phyloP scores from a whole-genome alignment of 1,140 invertebrate species.

The Drosophila kurseongensis region DNA sequence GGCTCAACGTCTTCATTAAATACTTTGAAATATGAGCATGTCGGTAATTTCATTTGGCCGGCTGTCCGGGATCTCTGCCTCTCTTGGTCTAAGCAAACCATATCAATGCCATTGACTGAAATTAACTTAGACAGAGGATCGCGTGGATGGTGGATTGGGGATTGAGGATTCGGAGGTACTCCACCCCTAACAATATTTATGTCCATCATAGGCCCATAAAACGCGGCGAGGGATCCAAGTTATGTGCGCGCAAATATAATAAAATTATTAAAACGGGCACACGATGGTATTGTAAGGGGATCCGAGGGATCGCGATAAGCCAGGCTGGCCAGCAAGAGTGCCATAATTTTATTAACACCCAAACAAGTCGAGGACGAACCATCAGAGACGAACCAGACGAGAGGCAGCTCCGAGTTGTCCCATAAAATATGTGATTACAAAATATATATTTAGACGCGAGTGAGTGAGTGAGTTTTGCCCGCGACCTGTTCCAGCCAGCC shows the following conservation, averaged over 20 bases:
- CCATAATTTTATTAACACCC: conserved; percentile 79
- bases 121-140: conserved; percentile 44
- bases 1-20: conserved; percentile 51
- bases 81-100: conserved; percentile 30
- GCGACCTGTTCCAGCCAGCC: conserved; percentile 43
- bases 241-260: conserved; percentile 77
- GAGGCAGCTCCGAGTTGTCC: conserved; percentile 56
- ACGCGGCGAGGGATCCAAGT: conserved; percentile 49
- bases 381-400: conserved; percentile 21
- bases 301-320: conserved; percentile 55
- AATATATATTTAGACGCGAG: conserved; percentile 70
- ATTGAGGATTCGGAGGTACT: conserved; percentile 4
- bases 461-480: conserved; percentile 14
- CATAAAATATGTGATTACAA: conserved; percentile 82
- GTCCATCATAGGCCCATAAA: conserved; percentile 55
- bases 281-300: conserved; percentile 61
- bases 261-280: conserved; percentile 74
- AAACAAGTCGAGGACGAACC: conserved; percentile 44
- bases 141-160: conserved; percentile 5
- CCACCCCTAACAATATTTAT: conserved; percentile 59
- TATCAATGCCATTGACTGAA: conserved; percentile 62
- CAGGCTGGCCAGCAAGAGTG: conserved; percentile 26
- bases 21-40: conserved; percentile 46
- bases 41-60: conserved; percentile 32
- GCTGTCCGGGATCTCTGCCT: conserved; percentile 4